Evolutionary conservation across 2,797 vertebrate species (phyloP), one percentile per base, ranked within the genome.

Genomic region (Rhinichthys osculus): DNA sequence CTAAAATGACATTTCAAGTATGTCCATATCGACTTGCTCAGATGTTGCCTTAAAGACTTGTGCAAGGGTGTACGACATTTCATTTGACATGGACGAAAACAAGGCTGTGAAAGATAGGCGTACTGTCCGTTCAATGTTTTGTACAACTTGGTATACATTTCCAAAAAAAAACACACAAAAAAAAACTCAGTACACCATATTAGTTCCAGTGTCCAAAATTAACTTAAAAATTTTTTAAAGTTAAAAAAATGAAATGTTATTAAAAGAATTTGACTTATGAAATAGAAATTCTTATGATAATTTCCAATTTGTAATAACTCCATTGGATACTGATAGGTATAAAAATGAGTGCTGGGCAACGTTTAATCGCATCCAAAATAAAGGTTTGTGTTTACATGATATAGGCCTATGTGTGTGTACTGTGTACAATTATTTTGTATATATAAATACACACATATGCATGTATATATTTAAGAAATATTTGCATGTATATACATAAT

Each of bases 1-100:
- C 76, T 77, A 90, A 85, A 90, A 89, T 78, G 59, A 7, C 2
- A 66, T 17, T 33, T 21, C 13, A 17, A 79, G 35, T 14, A 21
- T 70, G 57, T 52, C 57, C 33, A 33, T 70, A 21, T 52, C 19
- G 27, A 47, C 17, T 4, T 74, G 50, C 17, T 72, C 13, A 23
- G 81, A 66, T 30, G 7, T 17, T 66, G 13, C 62, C 62, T 66
- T 33, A 66, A 33, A 66, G 23, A 59, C 27, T 19, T 33, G 27
- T 13, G 14, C 52, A 57, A 84, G 71, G 85, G 13, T 21, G 1
- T 42, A 38, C 42, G 9, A 33, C 10, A 30, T 47, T 76, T 35
- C 0, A 23, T 76, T 35, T 54, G 47, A 74, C 9, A 52, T 21
- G 47, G 73, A 7, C 0, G 2, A 35, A 76, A 54, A 40, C 10